Evolutionary conservation across 1,140 invertebrate genomes (phyloP).

Genomic region (Trachymyrmex cornetzi): DNA sequence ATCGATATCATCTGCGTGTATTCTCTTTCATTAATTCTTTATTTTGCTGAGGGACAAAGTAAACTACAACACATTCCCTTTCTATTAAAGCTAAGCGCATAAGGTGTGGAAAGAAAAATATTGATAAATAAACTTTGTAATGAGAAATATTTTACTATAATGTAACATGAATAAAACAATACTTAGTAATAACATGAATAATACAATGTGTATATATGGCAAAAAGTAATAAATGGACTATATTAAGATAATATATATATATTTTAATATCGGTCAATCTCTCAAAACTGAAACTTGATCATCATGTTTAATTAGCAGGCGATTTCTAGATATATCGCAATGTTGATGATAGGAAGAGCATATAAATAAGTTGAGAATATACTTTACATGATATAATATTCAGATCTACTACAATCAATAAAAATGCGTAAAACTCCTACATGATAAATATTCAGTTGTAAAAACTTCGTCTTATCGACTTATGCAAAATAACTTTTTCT

Average conservation of each 20-base stretch:
- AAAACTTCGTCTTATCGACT: not conserved
- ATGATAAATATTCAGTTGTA: not conserved
- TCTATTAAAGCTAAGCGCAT: conserved; percentile 1
- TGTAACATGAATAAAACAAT: not conserved
- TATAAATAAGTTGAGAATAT: not conserved
- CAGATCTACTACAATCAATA: not conserved
- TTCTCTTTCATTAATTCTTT: not conserved
- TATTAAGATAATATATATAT: not conserved
- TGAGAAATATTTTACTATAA: not conserved
- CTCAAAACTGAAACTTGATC: not conserved
- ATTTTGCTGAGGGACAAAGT: not conserved
- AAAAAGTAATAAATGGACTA: not conserved
- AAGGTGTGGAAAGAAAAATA: not conserved
- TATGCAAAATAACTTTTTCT: conserved; percentile 28
- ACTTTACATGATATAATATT: not conserved
- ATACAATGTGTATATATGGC: not conserved
- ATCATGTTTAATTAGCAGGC: not conserved
- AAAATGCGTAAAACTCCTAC: not conserved
- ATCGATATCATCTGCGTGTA: not conserved
- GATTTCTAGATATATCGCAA: not conserved
- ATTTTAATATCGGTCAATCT: not conserved
- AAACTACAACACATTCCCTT: conserved; percentile 15
- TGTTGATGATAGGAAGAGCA: not conserved
- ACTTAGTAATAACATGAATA: not conserved
- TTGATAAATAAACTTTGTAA: not conserved